Base-by-base conservation (phyloP, 30 jellyfish, hydroid and myxozoan genomes). In the Hydractinia echinata region DNA sequence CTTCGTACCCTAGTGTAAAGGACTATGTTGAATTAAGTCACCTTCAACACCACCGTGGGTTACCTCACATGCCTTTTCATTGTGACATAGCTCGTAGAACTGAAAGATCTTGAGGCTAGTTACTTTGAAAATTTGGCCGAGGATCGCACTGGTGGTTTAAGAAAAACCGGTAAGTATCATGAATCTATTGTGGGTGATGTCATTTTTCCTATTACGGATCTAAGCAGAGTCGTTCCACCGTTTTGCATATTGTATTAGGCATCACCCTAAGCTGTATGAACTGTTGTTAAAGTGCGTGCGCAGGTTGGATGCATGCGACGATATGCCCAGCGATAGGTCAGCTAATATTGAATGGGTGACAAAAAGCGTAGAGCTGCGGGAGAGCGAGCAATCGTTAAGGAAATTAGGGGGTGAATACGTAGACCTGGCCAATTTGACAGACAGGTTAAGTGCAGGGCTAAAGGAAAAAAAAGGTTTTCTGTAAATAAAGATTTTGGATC, bases 211-310 rank as follows among this genome's bases (percentile, higher is more conserved):
- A 53, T 77, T 16, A 77, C 16, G n/a, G 9, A 83, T 10, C 48
- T 77, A 52, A 84, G 19, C 1, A 82, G 72, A 51, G 82, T 82
- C 69, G 89, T 82, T 48, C 89, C 89, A 18, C 89, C 14, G 89
- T 82, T 67, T 54, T 82, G 88, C 89, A 68, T 54, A 82, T 69
- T 19, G 72, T 72, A 81, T 61, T 82, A 44, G 89, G 87, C 18
- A 80, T 80, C n/a, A 66, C 85, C 50, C 50, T 9, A 14, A 21
- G 9, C 56, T 80, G 69, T 64, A n/a, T 71, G 54, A 77, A 2
- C 30, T 73, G 10, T 11, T 73, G 30, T 18, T 73, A 4, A 30
- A 73, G 19, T 11, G 69, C 3, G 15, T 13, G 18, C 69, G 69
- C 15, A 13, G 19, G 69, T 58, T 58, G 69, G 69, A 58, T 58